These are phyloP conservation scores for Hydractinia symbiolongicarpus DNA, from an alignment of 30 jellyfish, hydroid and myxozoan species.

Conservation along the genomic window DNA sequence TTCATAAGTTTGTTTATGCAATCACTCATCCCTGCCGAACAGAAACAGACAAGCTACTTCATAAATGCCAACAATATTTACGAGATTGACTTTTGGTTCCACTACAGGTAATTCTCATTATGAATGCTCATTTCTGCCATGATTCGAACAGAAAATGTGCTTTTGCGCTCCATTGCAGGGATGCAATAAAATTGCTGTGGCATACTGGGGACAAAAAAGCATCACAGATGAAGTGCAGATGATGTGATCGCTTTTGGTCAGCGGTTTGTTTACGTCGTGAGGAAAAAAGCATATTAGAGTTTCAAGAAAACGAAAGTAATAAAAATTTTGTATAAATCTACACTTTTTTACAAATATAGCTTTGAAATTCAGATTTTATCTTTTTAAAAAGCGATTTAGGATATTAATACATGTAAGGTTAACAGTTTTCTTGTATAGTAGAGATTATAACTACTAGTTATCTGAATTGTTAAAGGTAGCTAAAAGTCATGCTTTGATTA, in stretches of 20 bases:
- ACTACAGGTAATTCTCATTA: slow-evolving; percentile 18
- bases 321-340: no score
- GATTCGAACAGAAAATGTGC: slow-evolving; percentile 15
- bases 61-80: no score
- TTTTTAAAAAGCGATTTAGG: no score
- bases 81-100: slow-evolving; percentile 12
- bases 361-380: no score
- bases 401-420: no score
- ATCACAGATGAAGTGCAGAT: not conserved
- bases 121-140: not conserved
- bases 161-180: slow-evolving; percentile 6
- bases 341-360: no score
- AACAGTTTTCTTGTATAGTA: no score
- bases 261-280: slow-evolving; percentile 12
- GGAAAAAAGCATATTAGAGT: not conserved
- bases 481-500: no score
- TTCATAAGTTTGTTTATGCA: not conserved
- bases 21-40: not conserved
- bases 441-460: no score
- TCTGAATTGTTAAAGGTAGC: no score
- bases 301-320: slow-evolving; percentile 6
- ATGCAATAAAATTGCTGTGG: not conserved
- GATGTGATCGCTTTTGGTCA: not conserved
- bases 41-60: no score
- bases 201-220: not conserved